phyloP scores from a whole-genome alignment of 1,140 invertebrate species.

The Panagrolaimus sp. region DNA sequence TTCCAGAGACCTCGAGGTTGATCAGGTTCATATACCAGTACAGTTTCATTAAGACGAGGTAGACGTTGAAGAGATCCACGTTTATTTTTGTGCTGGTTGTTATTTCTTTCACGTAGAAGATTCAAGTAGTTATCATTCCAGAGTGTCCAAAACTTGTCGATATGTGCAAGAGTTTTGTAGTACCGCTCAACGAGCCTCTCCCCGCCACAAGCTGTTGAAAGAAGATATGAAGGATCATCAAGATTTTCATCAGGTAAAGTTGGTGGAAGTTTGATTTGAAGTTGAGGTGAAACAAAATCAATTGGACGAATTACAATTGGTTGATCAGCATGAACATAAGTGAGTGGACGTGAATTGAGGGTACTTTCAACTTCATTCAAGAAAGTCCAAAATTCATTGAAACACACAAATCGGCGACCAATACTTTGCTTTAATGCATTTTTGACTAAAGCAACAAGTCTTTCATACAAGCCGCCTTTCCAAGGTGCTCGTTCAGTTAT shows the following conservation, averaged over 20 bases:
- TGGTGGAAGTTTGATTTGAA: not conserved
- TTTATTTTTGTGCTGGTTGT: not conserved
- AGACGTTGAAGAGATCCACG: not conserved
- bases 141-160: not conserved
- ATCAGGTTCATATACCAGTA: not conserved
- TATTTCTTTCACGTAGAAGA: not conserved
- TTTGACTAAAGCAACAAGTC: conserved; percentile 17
- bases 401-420: not conserved
- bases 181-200: not conserved
- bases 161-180: not conserved
- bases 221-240: not conserved
- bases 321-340: not conserved
- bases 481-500: conserved; percentile 2
- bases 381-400: not conserved
- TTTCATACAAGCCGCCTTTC: conserved; percentile 16
- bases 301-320: not conserved
- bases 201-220: not conserved
- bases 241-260: not conserved
- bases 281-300: not conserved
- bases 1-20: not conserved
- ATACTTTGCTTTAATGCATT: not conserved
- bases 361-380: not conserved
- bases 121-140: not conserved
- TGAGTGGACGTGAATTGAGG: not conserved
- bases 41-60: not conserved